Percentiles rank a stretch among this genome's conserved stretches.
Conservation (phyloP, 2,113 vertebrate species). For the Clupea harengus region DNA sequence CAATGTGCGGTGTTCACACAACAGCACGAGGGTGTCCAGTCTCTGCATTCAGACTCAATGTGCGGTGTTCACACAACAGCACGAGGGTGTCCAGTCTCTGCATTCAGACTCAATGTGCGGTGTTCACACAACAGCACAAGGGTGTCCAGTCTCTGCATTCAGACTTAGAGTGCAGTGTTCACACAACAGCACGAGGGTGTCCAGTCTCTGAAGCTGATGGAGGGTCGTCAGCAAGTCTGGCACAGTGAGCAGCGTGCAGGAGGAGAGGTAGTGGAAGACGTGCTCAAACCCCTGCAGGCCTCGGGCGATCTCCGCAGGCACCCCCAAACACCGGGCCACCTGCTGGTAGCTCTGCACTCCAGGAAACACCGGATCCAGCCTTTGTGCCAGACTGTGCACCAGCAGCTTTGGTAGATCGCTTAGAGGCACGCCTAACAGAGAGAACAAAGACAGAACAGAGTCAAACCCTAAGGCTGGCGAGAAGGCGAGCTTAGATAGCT, state of each 20-base stretch:
- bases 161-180: too few species aligned
- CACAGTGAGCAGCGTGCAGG: neutral
- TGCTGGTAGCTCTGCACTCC: conserved; percentile 59
- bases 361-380: conserved; percentile 52
- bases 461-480: neutral
- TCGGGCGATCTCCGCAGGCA: conserved; percentile 34
- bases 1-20: conserved; percentile 50
- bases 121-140: conserved; percentile 59
- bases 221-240: conserved; percentile 50
- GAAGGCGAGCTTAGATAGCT: too few species aligned
- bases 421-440: conserved; percentile 46
- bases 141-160: conserved; percentile 15
- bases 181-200: too few species aligned
- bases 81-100: conserved; percentile 39
- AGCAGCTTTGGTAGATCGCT: conserved; percentile 55
- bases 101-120: conserved; percentile 20
- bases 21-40: conserved; percentile 49
- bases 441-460: neutral
- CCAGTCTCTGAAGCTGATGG: conserved; percentile 54
- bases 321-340: conserved; percentile 55
- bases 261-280: conserved; percentile 49
- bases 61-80: conserved; percentile 58
- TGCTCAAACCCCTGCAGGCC: conserved; percentile 54
- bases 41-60: too few species aligned
- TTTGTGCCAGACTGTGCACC: conserved; percentile 50